Evolutionary conservation across 2,113 vertebrate genomes (phyloP).

Genomic region (Podilymbus podiceps): DNA sequence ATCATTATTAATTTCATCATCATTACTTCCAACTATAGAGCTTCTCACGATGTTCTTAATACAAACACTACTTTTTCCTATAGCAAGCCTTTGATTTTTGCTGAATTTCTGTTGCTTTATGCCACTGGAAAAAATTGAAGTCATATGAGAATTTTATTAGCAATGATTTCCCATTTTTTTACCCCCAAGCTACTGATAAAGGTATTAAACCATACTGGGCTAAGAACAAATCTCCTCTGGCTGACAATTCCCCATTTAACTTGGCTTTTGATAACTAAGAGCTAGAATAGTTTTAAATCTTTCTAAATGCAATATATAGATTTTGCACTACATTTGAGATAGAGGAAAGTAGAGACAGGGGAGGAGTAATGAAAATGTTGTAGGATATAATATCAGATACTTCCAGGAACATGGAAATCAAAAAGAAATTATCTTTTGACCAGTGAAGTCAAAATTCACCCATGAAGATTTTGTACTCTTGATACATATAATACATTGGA

Average conservation of each 20-base stretch:
- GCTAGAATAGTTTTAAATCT: background rate
- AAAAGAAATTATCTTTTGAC: background rate
- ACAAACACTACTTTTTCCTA: background rate
- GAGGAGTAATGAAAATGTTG: background rate
- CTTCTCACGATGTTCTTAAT: background rate
- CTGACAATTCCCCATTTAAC: background rate
- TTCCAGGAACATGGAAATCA: background rate
- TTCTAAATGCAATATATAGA: background rate
- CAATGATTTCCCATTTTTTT: background rate
- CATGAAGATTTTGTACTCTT: background rate
- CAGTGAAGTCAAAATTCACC: background rate
- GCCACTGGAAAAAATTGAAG: background rate
- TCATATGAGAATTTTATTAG: background rate
- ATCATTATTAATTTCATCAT: background rate
- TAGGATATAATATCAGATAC: background rate
- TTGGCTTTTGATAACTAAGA: background rate
- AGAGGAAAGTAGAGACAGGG: background rate
- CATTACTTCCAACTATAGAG: background rate
- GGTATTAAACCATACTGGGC: background rate
- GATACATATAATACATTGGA: background rate
- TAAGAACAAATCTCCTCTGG: background rate
- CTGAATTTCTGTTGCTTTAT: background rate
- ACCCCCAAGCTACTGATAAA: background rate
- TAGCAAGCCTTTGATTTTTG: background rate
- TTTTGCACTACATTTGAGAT: background rate